Base-by-base conservation (phyloP, 2,113 vertebrate genomes). In the Vulpes ferrilata region DNA sequence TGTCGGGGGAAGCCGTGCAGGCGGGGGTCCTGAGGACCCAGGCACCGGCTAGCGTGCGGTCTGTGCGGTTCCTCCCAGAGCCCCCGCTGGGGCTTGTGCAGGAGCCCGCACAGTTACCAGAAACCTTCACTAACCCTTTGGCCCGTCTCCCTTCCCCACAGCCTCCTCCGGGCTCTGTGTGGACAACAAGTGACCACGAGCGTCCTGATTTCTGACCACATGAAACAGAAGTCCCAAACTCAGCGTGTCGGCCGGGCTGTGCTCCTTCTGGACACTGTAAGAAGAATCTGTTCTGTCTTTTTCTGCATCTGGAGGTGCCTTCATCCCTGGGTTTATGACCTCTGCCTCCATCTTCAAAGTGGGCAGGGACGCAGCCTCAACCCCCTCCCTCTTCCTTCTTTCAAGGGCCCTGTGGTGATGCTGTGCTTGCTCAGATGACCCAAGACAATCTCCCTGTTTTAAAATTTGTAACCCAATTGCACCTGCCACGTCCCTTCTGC, bases 51-150 rank as follows among this genome's bases (percentile, higher is more conserved):
- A 43, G 43, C 43, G 15, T 5, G 12, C 12, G 2, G 27, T 55
- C 93, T 6, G 25, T 4, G 7, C 2, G 6, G 19, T 22, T 43
- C 35, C 90, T 48, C 55, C 3, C 13, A 48, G 27, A 4, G 2
- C 32, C 23, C 55, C 20, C 3, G 0, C 0, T 2, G 0, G 65
- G 35, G 13, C 80, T 5, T 51, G 3, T 1, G 17, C 11, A 9
- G 43, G 3, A 35, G 43, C 64, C 53, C 5, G 0, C 12, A 1
- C 19, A 1, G 13, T 27, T 17, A 17, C 9, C 74, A 10, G 25
- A 7, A n/a, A 76, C 27, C 57, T 32, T 10, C 6, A 4, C 38
- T 13, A 32, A 12, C 48, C 16, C 11, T 38, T 4, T 8, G 23
- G 27, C 35, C 25, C 12, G 23, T 73, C 62, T 69, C 25, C 11